phyloP scores from a whole-genome alignment of 1,140 invertebrate genomes.

The Drosophila lowei region DNA sequence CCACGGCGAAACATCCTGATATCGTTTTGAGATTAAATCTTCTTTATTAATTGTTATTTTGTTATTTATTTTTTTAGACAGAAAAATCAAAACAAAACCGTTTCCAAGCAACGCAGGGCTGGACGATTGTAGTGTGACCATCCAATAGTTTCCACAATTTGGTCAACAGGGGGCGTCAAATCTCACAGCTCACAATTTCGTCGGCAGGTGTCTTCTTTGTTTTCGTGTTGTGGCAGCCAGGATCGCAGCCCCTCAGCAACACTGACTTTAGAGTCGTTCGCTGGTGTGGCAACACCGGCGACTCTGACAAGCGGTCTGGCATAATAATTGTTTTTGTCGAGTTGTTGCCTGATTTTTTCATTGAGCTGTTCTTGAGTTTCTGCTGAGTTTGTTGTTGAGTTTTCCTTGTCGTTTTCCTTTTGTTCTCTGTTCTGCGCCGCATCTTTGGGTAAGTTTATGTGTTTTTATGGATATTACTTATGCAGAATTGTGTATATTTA shows the following conservation, averaged over 20 bases:
- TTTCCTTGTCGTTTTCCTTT: not conserved
- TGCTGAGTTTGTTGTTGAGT: too few relatives aligned
- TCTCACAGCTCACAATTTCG: too few relatives aligned
- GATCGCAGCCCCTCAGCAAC: too few relatives aligned
- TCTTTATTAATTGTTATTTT: not conserved
- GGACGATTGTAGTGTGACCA: not conserved
- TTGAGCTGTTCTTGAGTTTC: not conserved
- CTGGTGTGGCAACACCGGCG: too few relatives aligned
- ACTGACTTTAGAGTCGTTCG: too few relatives aligned
- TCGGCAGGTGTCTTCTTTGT: too few relatives aligned
- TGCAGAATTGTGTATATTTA: slow-evolving; percentile 93
- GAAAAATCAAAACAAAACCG: slow-evolving; percentile 41
- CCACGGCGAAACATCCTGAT: slow-evolving; percentile 73
- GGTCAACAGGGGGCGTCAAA: too few relatives aligned
- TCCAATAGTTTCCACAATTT: too few relatives aligned
- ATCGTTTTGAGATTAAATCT: slow-evolving; percentile 8
- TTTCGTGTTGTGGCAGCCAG: too few relatives aligned
- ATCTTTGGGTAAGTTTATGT: slow-evolving; percentile 51
- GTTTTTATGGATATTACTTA: slow-evolving; percentile 73
- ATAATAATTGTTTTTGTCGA: not conserved
- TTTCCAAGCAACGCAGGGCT: slow-evolving; percentile 44
- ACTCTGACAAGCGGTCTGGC: too few relatives aligned
- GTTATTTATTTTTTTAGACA: slow-evolving; percentile 16
- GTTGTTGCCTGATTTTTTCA: too few relatives aligned
- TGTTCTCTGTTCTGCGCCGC: slow-evolving; percentile 6